These are phyloP conservation scores for Acanthosoma haemorrhoidale DNA, from an alignment of 2,888 invertebrate species.

Conservation along the genomic window DNA sequence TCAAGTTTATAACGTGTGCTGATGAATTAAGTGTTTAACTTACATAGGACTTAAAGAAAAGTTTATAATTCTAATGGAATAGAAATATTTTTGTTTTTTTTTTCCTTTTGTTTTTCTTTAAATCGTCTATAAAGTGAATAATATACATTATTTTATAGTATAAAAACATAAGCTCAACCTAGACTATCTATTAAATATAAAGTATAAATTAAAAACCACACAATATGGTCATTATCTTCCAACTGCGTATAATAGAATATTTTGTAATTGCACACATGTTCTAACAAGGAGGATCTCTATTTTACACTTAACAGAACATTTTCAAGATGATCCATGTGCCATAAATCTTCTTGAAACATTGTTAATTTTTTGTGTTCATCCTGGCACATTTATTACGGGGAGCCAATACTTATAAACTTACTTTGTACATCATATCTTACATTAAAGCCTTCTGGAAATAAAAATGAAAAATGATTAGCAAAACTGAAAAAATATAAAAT, in stretches of 20 bases:
- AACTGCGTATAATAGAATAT: constrained; percentile 22
- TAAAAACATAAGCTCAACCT: constrained; percentile 29
- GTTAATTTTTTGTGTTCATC: not conserved
- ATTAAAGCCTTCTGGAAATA: constrained; percentile 34
- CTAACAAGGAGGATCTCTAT: constrained; percentile 18
- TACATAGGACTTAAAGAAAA: constrained; percentile 22
- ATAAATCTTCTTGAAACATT: not conserved
- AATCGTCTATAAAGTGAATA: constrained; percentile 28
- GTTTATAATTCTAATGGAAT: constrained; percentile 21
- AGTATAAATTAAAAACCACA: constrained; percentile 29
- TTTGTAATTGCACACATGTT: constrained; percentile 26
- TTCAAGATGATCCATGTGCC: constrained; percentile 18
- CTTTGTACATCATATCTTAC: constrained; percentile 30
- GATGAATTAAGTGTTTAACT: constrained; percentile 23
- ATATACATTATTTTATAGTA: constrained; percentile 28
- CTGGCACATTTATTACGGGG: constrained; percentile 12
- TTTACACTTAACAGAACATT: constrained; percentile 11
- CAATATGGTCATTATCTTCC: constrained; percentile 21
- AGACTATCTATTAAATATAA: constrained; percentile 29
- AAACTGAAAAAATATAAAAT: not conserved
- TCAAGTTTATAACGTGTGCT: constrained; percentile 20
- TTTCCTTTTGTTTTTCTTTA: constrained; percentile 17
- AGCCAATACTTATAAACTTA: constrained; percentile 24
- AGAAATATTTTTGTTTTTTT: constrained; percentile 23
- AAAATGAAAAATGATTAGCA: not conserved